A percentile compares a stretch with the other conserved stretches of the same genome.
phyloP scores from a whole-genome alignment of 2,888 invertebrate species.

The Lepeophtheirus nordmannii region DNA sequence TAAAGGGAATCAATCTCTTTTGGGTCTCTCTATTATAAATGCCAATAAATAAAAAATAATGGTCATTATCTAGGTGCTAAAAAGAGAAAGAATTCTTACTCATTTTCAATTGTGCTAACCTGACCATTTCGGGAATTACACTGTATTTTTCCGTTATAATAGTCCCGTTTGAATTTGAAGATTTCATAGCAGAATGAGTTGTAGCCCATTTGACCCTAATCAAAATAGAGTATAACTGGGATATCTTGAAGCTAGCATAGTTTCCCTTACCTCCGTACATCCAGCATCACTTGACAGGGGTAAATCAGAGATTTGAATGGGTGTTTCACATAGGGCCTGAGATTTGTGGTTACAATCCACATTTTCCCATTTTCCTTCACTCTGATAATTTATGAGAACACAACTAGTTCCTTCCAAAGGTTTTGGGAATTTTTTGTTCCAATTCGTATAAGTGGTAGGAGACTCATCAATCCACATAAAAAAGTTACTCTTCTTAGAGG shows the following conservation, averaged over 20 bases:
- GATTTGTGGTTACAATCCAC: neutral
- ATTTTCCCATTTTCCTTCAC: neutral
- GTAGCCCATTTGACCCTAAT: conserved; percentile 5
- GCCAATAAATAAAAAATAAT: too few species aligned
- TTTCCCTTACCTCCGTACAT: neutral
- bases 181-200: neutral
- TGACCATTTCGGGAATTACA: neutral
- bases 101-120: neutral
- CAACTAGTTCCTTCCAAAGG: neutral
- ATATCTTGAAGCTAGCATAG: neutral
- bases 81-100: neutral
- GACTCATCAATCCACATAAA: neutral
- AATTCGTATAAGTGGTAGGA: neutral
- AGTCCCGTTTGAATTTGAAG: neutral
- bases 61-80: neutral
- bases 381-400: neutral
- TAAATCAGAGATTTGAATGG: neutral
- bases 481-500: neutral
- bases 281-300: neutral
- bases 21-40: neutral
- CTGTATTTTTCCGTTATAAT: neutral
- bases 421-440: neutral
- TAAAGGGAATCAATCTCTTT: neutral
- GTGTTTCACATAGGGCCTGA: neutral
- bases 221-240: neutral